A percentile compares a stretch with the other conserved stretches of the same genome.
These are phyloP conservation scores for Melinaea menophilus DNA, from an alignment of 2,888 invertebrate species.

Conservation along the genomic window DNA sequence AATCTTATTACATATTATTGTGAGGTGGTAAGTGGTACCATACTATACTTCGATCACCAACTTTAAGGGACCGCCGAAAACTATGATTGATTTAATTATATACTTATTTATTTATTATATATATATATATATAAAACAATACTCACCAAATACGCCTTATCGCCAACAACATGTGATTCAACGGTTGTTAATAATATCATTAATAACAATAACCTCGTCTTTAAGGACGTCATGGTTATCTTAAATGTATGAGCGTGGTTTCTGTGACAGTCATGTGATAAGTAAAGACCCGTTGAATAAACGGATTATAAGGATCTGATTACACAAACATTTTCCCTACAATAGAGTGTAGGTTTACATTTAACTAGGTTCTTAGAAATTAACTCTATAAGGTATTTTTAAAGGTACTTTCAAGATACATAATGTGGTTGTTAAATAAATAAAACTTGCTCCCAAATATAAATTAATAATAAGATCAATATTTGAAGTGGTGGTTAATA, in stretches of 20 bases:
- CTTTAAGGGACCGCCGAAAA: too few relatives aligned
- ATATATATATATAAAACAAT: neutral
- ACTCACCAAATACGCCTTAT: conserved; percentile 57
- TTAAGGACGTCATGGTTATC: neutral
- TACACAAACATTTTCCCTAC: neutral
- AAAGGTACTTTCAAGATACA: too few relatives aligned
- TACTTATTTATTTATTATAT: neutral
- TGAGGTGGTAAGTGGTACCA: too few relatives aligned
- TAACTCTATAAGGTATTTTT: too few relatives aligned
- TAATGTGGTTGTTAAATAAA: too few relatives aligned
- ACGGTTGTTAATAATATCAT: conserved; percentile 31
- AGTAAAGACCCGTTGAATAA: conserved; percentile 1
- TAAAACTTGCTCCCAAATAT: too few relatives aligned
- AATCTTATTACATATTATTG: too few relatives aligned
- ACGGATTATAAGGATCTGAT: neutral
- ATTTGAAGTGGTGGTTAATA: too few relatives aligned
- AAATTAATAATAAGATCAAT: too few relatives aligned
- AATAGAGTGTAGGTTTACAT: neutral
- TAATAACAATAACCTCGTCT: conserved; percentile 12
- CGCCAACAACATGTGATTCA: conserved; percentile 50
- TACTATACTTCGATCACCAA: too few relatives aligned
- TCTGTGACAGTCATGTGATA: neutral
- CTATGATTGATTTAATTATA: too few relatives aligned
- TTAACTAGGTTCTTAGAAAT: too few relatives aligned
- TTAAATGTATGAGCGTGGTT: neutral